Conservation (phyloP, 1,140 invertebrate genomes). For the Bombus picipes region DNA sequence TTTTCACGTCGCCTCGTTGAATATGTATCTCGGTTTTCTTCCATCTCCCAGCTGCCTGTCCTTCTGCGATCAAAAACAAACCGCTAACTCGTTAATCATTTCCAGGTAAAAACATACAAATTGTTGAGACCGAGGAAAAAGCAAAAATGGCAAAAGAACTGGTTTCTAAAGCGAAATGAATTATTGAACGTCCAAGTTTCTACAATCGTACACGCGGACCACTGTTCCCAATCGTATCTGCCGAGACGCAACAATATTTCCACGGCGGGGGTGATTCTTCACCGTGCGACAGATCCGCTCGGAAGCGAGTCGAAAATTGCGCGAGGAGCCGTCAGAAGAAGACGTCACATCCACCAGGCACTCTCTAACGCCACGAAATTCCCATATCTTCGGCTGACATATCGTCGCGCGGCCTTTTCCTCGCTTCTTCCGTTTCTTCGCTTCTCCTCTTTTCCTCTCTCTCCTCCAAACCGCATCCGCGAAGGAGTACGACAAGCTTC, state of each 20-base stretch:
- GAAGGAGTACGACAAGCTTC: neutral
- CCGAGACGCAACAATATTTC: slow-evolving; percentile 5
- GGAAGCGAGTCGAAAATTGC: slow-evolving; percentile 25
- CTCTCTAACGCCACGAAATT: slow-evolving; percentile 47
- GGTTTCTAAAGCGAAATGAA: neutral
- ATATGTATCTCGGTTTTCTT: slow-evolving; percentile 28
- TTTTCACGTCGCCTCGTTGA: slow-evolving; percentile 36
- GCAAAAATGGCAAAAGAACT: neutral
- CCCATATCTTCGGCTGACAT: slow-evolving; percentile 47
- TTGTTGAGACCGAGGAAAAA: neutral
- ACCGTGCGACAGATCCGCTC: slow-evolving; percentile 16
- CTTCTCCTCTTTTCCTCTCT: neutral
- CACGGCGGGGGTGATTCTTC: slow-evolving; percentile 10
- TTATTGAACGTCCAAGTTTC: neutral
- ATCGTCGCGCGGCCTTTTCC: slow-evolving; percentile 24
- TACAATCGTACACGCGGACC: neutral
- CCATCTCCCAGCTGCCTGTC: no score
- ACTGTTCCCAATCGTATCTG: neutral
- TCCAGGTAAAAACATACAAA: neutral
- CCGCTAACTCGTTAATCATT: neutral
- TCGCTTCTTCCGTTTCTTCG: neutral
- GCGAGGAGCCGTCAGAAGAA: slow-evolving; percentile 9
- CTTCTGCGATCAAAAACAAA: neutral
- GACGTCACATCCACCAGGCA: slow-evolving; percentile 39
- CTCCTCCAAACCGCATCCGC: neutral